These are phyloP conservation scores for Scaptomyza hsui DNA, from an alignment of 1,140 invertebrate species.

Conservation along the genomic window DNA sequence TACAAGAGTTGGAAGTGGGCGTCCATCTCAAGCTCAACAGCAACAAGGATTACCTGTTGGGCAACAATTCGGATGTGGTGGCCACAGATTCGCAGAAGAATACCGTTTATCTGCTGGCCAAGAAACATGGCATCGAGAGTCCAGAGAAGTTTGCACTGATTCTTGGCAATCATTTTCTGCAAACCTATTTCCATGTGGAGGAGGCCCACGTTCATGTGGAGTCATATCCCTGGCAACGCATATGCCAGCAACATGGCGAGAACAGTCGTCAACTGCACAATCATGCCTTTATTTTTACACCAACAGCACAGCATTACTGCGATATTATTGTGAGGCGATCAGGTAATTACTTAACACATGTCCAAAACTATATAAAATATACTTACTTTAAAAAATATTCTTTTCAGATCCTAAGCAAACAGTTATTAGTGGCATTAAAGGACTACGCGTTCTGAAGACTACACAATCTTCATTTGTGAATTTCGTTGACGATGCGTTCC, in stretches of 20 bases:
- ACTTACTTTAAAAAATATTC: not conserved
- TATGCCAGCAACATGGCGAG: conserved; percentile 84
- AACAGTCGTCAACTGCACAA: conserved; percentile 86
- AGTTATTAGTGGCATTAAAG: conserved; percentile 87
- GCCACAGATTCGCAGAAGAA: conserved; percentile 93
- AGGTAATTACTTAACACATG: conserved; percentile 84
- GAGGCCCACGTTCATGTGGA: conserved; percentile 88
- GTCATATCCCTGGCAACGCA: conserved; percentile 90
- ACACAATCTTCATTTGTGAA: conserved; percentile 91
- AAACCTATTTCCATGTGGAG: conserved; percentile 88
- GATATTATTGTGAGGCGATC: conserved; percentile 87
- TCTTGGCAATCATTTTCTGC: conserved; percentile 89
- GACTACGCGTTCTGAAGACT: conserved; percentile 89
- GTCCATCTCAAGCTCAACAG: conserved; percentile 89
- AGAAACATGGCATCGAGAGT: conserved; percentile 89
- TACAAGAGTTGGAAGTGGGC: conserved; percentile 90
- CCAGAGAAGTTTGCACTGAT: conserved; percentile 90
- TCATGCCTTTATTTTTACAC: conserved; percentile 89
- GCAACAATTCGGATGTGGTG: conserved; percentile 89
- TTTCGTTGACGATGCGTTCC: conserved; percentile 90
- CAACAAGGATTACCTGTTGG: conserved; percentile 87
- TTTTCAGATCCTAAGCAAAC: conserved; percentile 83
- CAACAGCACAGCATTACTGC: conserved; percentile 87
- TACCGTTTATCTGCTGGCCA: conserved; percentile 91
- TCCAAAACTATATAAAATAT: not conserved